These are phyloP conservation scores for Melipona beecheii DNA, from an alignment of 2,888 invertebrate genomes.

Conservation along the genomic window DNA sequence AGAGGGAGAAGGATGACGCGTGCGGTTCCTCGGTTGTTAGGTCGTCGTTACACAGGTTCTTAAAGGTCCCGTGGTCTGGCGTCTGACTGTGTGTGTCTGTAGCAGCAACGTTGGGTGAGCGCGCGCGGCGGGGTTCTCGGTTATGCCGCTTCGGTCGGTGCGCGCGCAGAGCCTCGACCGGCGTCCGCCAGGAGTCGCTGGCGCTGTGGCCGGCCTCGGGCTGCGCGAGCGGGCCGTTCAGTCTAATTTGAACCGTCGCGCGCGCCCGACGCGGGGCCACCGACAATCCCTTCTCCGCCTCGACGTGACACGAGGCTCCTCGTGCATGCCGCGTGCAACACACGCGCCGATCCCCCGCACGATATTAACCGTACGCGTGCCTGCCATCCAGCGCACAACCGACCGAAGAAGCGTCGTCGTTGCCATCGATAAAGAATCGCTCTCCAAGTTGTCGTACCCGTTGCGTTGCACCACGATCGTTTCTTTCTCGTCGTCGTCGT, in stretches of 20 bases:
- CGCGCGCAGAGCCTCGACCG: slow-evolving; percentile 83
- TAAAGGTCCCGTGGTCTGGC: slow-evolving; percentile 71
- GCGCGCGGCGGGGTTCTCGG: slow-evolving; percentile 5
- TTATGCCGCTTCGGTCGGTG: slow-evolving; percentile 64
- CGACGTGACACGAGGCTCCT: slow-evolving; percentile 73
- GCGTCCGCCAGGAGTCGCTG: slow-evolving; percentile 83
- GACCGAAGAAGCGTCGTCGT: slow-evolving; percentile 15
- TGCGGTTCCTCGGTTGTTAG: slow-evolving; percentile 74
- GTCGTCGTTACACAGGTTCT: slow-evolving; percentile 76
- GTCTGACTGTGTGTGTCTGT: slow-evolving; percentile 27
- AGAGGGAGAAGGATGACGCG: slow-evolving; percentile 66
- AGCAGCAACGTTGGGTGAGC: neutral
- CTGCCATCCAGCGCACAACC: slow-evolving; percentile 27
- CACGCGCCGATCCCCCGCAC: slow-evolving; percentile 70
- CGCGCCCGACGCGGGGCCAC: slow-evolving; percentile 81
- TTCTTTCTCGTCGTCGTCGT: neutral
- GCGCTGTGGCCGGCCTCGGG: slow-evolving; percentile 82
- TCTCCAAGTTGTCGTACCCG: neutral
- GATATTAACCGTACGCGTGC: slow-evolving; percentile 62
- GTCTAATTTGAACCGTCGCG: slow-evolving; percentile 85
- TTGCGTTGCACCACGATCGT: neutral
- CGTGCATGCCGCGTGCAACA: slow-evolving; percentile 72
- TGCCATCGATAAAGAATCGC: slow-evolving; percentile 15
- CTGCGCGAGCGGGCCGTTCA: slow-evolving; percentile 82
- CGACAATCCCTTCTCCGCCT: slow-evolving; percentile 71